These are phyloP conservation scores for Dendrocincla tyrannina DNA, from an alignment of 2,797 vertebrate genomes.

Conservation along the genomic window DNA sequence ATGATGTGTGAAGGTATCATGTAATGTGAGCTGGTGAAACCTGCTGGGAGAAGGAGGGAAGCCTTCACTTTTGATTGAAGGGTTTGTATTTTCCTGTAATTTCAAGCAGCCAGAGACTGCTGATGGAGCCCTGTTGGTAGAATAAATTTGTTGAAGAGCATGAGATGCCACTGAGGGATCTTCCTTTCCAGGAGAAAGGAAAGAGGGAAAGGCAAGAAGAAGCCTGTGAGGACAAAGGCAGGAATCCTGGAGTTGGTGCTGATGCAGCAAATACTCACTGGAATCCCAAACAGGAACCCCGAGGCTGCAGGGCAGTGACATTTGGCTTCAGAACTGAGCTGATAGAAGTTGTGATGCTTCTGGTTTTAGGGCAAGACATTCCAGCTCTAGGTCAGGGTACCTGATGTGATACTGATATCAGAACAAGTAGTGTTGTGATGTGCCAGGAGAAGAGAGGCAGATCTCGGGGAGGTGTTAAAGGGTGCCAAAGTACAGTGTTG, in stretches of 20 bases:
- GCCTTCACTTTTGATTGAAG: neutral
- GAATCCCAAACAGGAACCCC: neutral
- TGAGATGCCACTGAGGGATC: fast-evolving
- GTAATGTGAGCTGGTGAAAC: neutral
- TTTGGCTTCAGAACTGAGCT: neutral
- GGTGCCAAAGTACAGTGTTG: neutral
- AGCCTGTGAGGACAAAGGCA: neutral
- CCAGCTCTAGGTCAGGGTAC: neutral
- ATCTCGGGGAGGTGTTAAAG: neutral
- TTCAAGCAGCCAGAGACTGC: neutral
- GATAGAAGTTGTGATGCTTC: neutral
- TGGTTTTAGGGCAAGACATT: neutral
- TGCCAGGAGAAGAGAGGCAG: neutral
- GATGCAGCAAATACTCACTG: neutral
- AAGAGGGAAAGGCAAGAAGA: neutral
- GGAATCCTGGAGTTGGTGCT: neutral
- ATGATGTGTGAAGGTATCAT: neutral
- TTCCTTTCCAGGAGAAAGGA: neutral
- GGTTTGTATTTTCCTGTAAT: neutral
- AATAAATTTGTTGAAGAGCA: neutral
- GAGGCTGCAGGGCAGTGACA: neutral
- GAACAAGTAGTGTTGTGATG: neutral
- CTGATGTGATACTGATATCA: neutral
- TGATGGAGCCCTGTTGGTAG: neutral
- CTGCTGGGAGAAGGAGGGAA: neutral